Conservation (phyloP, 1,140 invertebrate species). For the Drosophila ogumai region DNA sequence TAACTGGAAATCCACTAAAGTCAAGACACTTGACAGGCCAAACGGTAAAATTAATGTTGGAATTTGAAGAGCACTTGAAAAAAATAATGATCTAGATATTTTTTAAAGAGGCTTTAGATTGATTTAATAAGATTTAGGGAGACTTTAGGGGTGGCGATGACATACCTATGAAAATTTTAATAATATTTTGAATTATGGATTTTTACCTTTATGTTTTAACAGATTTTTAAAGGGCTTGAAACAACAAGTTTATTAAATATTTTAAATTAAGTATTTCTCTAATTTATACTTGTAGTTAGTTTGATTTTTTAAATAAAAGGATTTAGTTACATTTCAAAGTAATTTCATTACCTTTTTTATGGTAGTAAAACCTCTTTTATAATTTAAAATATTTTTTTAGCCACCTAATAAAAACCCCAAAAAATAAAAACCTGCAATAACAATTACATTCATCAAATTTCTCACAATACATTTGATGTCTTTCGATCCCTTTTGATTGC, state of each 20-base stretch:
- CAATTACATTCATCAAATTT: not conserved
- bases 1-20: conserved; percentile 16
- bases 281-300: no score
- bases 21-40: conserved; percentile 4
- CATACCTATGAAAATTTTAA: no score
- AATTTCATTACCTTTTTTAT: not conserved
- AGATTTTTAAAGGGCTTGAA: no score
- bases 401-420: no score
- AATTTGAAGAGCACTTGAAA: conserved; percentile 6
- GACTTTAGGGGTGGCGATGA: not conserved
- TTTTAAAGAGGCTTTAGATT: not conserved
- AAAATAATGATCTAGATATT: not conserved
- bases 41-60: conserved; percentile 15
- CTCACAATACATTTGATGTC: not conserved
- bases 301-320: no score
- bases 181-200: no score
- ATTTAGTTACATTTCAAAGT: not conserved
- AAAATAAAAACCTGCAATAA: not conserved
- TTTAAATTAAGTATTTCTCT: no score
- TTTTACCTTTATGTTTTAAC: not conserved
- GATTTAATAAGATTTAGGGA: not conserved
- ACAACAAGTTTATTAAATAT: not conserved
- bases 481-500: not conserved
- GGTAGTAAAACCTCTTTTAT: not conserved
- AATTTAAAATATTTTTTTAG: not conserved